Evolutionary conservation across 2,797 vertebrate genomes (phyloP), one percentile per base, ranked within the genome.

Genomic region (Sebastes umbrosus): DNA sequence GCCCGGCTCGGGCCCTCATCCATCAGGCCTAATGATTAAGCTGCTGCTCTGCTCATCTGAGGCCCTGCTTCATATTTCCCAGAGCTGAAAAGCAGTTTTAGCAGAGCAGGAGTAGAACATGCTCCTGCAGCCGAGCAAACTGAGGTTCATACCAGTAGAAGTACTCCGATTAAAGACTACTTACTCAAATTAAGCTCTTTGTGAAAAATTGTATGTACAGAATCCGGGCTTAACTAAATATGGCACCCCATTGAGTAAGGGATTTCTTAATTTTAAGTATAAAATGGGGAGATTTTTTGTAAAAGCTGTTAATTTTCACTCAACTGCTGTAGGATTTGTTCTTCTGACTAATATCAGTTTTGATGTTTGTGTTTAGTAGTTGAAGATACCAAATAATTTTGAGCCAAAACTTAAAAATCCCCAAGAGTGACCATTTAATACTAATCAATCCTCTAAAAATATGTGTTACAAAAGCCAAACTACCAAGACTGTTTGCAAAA

Each of bases 21-120:
- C 93, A 95, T 96, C 94, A 95, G 87, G 58, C 81, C 84, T 87
- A 84, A 90, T 95, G 95, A 96, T 95, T 92, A 92, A 94, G 90
- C 88, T 91, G 88, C 90, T 89, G 87, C 88, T 83, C 84, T 90
- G 92, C 88, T 89, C 92, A 83, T 91, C 90, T 90, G 81, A 89
- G 88, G 76, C 88, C 66, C 81, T 29, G 74, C 80, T 87, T 90
- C 88, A 87, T 86, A 86, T 89, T 87, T 93, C 87, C 88, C 86
- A 75, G 29, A 73, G 84, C 83, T 87, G 79, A 86, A 86, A 80
- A 81, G 88, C 84, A 81, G 82, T 84, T 85, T 79, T 27, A 76
- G 75, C 72, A 59, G 82, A 83, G 77, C 65, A 74, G 77, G 82
- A 68, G 73, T 34, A 6, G 64, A 86, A 64, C 22, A 5, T 43